These are phyloP conservation scores for Amblyopsis hoosieri DNA, from an alignment of 2,797 vertebrate species.

Conservation along the genomic window DNA sequence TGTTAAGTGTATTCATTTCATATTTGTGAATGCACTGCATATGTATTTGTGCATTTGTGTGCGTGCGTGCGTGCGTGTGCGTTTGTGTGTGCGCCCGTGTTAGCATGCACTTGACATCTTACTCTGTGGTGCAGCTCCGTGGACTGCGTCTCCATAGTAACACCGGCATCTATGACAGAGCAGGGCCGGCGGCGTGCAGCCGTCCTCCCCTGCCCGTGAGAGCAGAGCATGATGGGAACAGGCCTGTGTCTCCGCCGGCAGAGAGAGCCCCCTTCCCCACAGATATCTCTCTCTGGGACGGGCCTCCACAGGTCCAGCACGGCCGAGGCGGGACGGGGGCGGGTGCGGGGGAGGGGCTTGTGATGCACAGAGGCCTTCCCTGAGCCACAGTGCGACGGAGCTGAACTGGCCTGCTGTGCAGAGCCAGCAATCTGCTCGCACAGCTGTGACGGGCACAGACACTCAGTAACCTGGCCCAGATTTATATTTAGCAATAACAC, in stretches of 20 bases:
- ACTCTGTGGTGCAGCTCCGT: conserved; percentile 72
- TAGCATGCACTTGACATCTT: conserved; percentile 60
- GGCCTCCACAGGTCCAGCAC: conserved; percentile 65
- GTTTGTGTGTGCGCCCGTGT: conserved; percentile 40
- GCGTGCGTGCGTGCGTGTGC: conserved; percentile 20
- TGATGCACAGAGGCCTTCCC: conserved; percentile 63
- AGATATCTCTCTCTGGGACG: conserved; percentile 60
- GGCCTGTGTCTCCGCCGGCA: conserved; percentile 62
- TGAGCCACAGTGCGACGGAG: conserved; percentile 55
- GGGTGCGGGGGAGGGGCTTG: conserved; percentile 41
- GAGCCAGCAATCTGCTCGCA: conserved; percentile 75
- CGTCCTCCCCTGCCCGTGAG: conserved; percentile 51
- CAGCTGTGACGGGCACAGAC: conserved; percentile 76
- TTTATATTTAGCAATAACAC: conserved; percentile 52
- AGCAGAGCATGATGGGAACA: conserved; percentile 43
- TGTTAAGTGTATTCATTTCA: conserved; percentile 1
- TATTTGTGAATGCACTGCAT: conserved; percentile 5
- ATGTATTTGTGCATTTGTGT: conserved; percentile 7
- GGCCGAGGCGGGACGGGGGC: conserved; percentile 69
- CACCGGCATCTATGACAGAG: conserved; percentile 78
- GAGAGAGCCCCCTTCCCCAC: conserved; percentile 64
- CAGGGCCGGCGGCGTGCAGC: conserved; percentile 68
- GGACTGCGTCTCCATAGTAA: conserved; percentile 65
- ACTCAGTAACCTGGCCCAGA: conserved; percentile 67
- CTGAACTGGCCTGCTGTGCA: conserved; percentile 53